Evolutionary conservation across 2,888 invertebrate species (phyloP).

Genomic region (Esperia sulphurella): DNA sequence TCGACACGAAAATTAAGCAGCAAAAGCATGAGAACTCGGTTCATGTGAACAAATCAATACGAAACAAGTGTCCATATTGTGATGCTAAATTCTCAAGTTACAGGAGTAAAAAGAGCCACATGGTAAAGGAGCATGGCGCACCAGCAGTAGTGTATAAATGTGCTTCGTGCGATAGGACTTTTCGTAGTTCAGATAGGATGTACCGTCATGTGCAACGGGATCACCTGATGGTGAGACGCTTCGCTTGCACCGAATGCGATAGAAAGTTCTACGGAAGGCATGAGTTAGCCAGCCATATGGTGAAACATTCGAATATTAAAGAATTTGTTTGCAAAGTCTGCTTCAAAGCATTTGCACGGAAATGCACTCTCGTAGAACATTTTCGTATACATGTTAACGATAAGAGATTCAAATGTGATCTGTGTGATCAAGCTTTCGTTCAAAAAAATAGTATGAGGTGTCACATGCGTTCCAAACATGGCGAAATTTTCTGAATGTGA

Average conservation of each 20-base stretch:
- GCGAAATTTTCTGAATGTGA: too few species aligned
- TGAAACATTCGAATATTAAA: constrained; percentile 42
- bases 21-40: constrained; percentile 26
- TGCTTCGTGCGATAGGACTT: background rate
- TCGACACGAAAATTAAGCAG: constrained; percentile 27
- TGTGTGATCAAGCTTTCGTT: constrained; percentile 21
- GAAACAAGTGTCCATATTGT: constrained; percentile 34
- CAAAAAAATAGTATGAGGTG: constrained; percentile 23
- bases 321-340: constrained; percentile 50
- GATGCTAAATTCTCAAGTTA: constrained; percentile 16
- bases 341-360: constrained; percentile 41
- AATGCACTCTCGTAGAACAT: constrained; percentile 37
- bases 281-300: constrained; percentile 39
- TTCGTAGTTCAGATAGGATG: background rate
- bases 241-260: constrained; percentile 63
- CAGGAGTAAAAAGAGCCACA: constrained; percentile 16
- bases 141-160: background rate
- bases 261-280: constrained; percentile 43
- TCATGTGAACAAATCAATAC: constrained; percentile 9
- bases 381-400: constrained; percentile 23
- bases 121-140: constrained; percentile 15
- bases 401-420: constrained; percentile 24
- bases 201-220: background rate
- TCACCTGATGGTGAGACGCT: constrained; percentile 48
- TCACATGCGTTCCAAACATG: constrained; percentile 23